phyloP scores from a whole-genome alignment of 2,797 vertebrate genomes.

The Coendou prehensilis region DNA sequence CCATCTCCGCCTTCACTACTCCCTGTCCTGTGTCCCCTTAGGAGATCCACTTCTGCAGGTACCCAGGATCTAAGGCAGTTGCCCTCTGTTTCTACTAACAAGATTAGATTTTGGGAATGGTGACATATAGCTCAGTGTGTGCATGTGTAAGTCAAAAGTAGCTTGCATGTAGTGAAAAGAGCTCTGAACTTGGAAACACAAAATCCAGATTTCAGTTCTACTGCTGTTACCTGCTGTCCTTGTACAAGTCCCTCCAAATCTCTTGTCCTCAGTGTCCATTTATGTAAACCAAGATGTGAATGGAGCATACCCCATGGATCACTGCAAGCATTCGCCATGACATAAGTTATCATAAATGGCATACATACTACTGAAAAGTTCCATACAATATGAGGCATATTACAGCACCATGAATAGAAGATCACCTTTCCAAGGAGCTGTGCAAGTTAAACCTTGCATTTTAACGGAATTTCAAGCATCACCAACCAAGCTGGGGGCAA shows the following conservation, averaged over 20 bases:
- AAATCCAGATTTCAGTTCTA: background rate
- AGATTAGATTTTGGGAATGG: background rate
- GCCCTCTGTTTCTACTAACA: background rate
- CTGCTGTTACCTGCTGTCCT: background rate
- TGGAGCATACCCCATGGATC: background rate
- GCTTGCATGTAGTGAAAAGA: background rate
- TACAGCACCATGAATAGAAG: background rate
- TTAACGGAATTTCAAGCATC: background rate
- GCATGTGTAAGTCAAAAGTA: background rate
- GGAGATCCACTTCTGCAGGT: background rate
- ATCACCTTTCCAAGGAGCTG: background rate
- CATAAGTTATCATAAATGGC: background rate
- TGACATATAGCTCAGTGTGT: background rate
- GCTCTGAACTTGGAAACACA: background rate
- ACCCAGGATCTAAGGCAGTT: background rate
- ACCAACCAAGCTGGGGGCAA: background rate
- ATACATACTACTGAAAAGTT: background rate
- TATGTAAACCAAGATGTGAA: background rate
- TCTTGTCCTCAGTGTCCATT: background rate
- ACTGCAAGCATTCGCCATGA: too few species aligned
- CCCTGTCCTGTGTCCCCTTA: background rate
- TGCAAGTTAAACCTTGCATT: background rate
- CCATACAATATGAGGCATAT: fast-evolving
- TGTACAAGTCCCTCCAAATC: background rate
- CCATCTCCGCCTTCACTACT: background rate